Conservation (phyloP, 1,140 invertebrate species). For the Zaprionus africanus region DNA sequence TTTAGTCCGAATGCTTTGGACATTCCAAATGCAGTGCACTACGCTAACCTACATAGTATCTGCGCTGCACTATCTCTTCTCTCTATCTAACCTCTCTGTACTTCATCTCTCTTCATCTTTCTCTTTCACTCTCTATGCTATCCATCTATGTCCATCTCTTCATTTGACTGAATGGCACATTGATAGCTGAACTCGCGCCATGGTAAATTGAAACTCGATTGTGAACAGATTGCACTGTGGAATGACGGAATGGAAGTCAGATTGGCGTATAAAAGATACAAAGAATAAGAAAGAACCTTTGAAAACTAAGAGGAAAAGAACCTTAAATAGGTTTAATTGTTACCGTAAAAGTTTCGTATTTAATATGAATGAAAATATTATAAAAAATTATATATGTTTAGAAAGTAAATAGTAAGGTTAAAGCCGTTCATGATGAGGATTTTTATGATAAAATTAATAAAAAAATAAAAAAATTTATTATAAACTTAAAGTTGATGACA, state of each 20-base stretch:
- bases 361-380: neutral
- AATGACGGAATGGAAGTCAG: neutral
- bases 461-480: no score
- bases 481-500: neutral
- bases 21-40: slow-evolving; percentile 38
- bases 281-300: neutral
- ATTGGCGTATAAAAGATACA: neutral
- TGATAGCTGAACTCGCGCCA: slow-evolving; percentile 50
- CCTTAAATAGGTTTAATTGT: no score
- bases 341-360: no score
- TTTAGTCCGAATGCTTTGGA: slow-evolving; percentile 72
- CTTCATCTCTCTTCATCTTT: neutral
- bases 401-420: no score
- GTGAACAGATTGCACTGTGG: slow-evolving; percentile 44
- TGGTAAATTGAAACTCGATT: slow-evolving; percentile 50
- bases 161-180: slow-evolving; percentile 43
- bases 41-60: neutral
- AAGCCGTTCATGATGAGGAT: neutral
- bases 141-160: slow-evolving; percentile 40
- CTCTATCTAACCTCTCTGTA: slow-evolving; percentile 1
- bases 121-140: neutral
- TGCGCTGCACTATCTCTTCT: neutral
- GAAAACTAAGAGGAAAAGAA: neutral
- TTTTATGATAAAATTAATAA: no score
- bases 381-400: no score